phyloP scores from a whole-genome alignment of 2,113 vertebrate genomes.

The Nothocercus julius region DNA sequence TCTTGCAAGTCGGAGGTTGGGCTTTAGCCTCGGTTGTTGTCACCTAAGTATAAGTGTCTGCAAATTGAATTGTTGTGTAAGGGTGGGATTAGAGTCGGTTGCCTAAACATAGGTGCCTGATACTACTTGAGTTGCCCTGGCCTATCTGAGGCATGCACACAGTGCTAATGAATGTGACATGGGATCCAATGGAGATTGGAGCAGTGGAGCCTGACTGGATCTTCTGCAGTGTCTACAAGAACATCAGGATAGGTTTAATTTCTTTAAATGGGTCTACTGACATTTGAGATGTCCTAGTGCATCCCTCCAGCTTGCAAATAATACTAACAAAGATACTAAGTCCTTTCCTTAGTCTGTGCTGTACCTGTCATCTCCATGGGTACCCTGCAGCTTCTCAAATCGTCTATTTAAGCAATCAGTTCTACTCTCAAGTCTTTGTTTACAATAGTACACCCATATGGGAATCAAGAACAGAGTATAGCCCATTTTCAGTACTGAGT shows the following conservation, averaged over 20 bases:
- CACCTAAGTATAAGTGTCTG: background rate
- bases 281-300: background rate
- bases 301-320: background rate
- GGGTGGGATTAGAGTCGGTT: background rate
- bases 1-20: background rate
- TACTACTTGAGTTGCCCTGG: background rate
- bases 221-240: background rate
- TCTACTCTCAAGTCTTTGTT: background rate
- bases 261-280: background rate
- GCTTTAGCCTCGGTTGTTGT: background rate
- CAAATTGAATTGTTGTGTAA: background rate
- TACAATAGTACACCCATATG: background rate
- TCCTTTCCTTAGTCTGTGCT: background rate
- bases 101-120: background rate
- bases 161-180: background rate
- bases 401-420: background rate
- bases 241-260: background rate
- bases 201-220: background rate
- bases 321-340: background rate
- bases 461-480: background rate
- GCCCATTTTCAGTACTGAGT: background rate
- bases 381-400: background rate
- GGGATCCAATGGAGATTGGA: background rate
- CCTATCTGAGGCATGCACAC: rapidly evolving
- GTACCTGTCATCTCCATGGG: background rate